phyloP scores from a whole-genome alignment of 92 coral and sea anemone genomes.

The Porites lobata region DNA sequence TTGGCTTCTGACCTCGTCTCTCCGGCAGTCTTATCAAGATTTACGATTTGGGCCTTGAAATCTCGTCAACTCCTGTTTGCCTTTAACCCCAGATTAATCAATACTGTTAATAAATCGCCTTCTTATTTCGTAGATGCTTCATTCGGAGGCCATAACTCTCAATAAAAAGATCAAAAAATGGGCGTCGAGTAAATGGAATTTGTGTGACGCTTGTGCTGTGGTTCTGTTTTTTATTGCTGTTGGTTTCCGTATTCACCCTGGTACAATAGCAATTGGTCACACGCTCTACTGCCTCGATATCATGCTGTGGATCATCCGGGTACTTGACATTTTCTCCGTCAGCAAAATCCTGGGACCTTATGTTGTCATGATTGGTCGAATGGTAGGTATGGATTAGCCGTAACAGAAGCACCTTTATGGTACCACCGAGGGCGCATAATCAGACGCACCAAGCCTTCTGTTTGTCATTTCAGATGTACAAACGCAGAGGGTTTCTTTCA shows the following conservation, averaged over 20 bases:
- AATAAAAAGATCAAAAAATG: constrained; percentile 73
- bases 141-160: constrained; percentile 63
- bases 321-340: constrained; percentile 85
- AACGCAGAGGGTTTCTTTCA: no score
- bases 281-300: constrained; percentile 83
- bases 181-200: constrained; percentile 91
- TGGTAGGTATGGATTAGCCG: constrained; percentile 59
- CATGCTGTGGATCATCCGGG: constrained; percentile 92
- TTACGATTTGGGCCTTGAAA: no score
- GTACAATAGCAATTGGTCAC: constrained; percentile 77
- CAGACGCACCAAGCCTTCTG: no score
- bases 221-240: constrained; percentile 76
- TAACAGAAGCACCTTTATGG: no score
- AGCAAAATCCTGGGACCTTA: constrained; percentile 88
- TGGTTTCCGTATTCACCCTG: constrained; percentile 75
- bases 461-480: no score
- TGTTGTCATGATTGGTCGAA: constrained; percentile 93
- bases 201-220: constrained; percentile 82
- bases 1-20: no score
- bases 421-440: neutral
- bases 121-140: constrained; percentile 65
- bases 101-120: neutral
- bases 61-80: no score
- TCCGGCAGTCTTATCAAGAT: no score
- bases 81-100: no score